These are phyloP conservation scores for Lacanobia oleracea DNA, from an alignment of 2,888 invertebrate species.

Conservation along the genomic window DNA sequence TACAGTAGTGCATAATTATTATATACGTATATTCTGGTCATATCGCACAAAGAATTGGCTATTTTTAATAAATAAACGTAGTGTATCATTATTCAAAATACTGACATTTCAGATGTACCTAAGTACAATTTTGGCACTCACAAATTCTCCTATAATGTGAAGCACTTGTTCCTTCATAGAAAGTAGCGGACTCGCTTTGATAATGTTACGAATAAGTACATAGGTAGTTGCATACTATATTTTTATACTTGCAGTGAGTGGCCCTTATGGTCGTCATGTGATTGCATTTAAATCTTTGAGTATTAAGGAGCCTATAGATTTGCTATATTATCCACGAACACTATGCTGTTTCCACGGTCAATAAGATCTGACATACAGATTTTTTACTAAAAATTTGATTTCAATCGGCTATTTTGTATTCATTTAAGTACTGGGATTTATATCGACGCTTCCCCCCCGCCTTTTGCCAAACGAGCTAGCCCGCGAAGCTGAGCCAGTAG, in stretches of 20 bases:
- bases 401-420: background rate
- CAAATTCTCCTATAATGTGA: constrained; percentile 18
- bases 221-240: constrained; percentile 10
- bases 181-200: constrained; percentile 37
- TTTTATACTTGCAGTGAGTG: constrained; percentile 21
- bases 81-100: constrained; percentile 6
- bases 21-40: constrained; percentile 30
- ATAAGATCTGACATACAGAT: background rate
- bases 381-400: background rate
- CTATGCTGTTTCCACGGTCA: background rate
- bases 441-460: too few relatives aligned
- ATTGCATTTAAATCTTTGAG: background rate
- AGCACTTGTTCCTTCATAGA: constrained; percentile 38
- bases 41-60: constrained; percentile 43
- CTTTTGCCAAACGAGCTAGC: too few relatives aligned
- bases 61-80: constrained; percentile 16
- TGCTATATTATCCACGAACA: background rate
- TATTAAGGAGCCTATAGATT: background rate
- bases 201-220: constrained; percentile 17
- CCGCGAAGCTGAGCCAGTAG: too few relatives aligned
- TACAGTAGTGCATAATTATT: constrained; percentile 8
- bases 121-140: constrained; percentile 17
- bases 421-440: background rate
- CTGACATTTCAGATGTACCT: constrained; percentile 20
- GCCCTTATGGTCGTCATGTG: background rate